These are phyloP conservation scores for Leptarthrus brevirostris DNA, from an alignment of 2,888 invertebrate genomes.

Conservation along the genomic window DNA sequence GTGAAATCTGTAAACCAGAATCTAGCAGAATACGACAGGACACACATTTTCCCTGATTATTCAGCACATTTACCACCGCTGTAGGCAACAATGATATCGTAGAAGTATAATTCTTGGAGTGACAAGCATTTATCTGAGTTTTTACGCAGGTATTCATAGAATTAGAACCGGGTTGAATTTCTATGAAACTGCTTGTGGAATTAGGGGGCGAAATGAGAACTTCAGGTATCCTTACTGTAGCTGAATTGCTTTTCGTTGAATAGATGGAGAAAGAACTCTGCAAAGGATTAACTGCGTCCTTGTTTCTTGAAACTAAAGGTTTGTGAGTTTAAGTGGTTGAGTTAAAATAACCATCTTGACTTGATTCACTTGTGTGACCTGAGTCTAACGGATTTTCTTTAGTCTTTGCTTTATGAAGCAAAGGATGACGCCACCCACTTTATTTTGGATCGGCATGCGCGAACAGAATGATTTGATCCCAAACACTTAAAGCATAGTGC, in stretches of 20 bases:
- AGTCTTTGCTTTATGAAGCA: background rate
- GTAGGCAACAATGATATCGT: background rate
- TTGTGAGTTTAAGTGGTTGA: too few species aligned
- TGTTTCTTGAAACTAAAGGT: background rate
- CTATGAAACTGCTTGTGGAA: too few species aligned
- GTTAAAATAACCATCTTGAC: too few species aligned
- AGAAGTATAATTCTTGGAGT: background rate
- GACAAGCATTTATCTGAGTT: background rate
- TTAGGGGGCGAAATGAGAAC: too few species aligned
- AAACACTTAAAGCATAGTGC: too few species aligned
- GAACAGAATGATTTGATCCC: background rate
- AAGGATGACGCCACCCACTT: background rate
- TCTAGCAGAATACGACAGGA: slow-evolving; percentile 8
- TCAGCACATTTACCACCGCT: background rate
- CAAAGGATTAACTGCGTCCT: background rate
- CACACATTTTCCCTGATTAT: background rate
- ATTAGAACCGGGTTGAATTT: background rate
- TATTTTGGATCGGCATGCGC: too few species aligned
- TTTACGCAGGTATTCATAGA: background rate
- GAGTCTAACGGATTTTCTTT: background rate
- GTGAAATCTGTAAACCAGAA: background rate
- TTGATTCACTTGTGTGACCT: too few species aligned
- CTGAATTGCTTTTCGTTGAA: too few species aligned
- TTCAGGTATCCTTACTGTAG: too few species aligned
- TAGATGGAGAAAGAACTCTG: too few species aligned